Conservation (phyloP, 2,113 vertebrate genomes). For the Indri indri region DNA sequence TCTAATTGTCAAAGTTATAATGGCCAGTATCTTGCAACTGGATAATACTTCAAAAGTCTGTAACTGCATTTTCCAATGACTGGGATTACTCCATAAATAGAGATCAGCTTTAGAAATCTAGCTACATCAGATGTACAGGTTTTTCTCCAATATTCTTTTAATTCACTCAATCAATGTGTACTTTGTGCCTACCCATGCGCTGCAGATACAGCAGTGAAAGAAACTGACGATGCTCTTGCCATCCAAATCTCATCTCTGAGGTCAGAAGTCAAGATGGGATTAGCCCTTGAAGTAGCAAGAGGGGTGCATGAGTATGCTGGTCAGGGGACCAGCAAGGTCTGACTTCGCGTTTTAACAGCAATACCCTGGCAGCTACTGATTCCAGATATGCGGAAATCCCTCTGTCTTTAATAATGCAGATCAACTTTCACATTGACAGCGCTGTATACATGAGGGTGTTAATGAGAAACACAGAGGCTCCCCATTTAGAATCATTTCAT, state of each 20-base stretch:
- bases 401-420: background rate
- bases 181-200: too few species aligned
- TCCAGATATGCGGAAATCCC: background rate
- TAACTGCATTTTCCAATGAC: constrained; percentile 34
- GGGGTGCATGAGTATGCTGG: fast-evolving
- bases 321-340: background rate
- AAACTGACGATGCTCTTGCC: background rate
- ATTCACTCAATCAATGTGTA: background rate
- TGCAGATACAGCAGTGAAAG: background rate
- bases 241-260: background rate
- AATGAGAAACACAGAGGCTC: background rate
- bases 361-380: background rate
- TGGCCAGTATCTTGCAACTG: background rate
- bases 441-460: too few species aligned
- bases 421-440: background rate
- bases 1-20: constrained; percentile 49
- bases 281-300: background rate
- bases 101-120: background rate
- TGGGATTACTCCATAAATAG: background rate
- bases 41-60: background rate
- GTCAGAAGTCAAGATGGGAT: background rate
- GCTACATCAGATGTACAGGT: background rate
- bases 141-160: background rate
- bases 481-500: background rate
- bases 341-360: background rate